These are phyloP conservation scores for Agonopterix heracliana DNA, from an alignment of 2,888 invertebrate species.

Conservation along the genomic window DNA sequence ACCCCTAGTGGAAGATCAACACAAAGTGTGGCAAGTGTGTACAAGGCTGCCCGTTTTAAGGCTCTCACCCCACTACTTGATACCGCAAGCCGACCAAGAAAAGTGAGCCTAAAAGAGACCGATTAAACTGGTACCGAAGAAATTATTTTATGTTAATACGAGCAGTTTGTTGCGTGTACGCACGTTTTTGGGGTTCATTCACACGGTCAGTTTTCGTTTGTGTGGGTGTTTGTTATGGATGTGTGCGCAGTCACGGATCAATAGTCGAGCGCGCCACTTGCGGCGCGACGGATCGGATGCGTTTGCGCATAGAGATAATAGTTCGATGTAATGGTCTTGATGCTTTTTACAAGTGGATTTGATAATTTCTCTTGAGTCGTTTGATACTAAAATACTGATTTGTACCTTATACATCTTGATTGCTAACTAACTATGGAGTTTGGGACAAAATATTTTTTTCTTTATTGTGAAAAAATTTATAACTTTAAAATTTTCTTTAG, in stretches of 20 bases:
- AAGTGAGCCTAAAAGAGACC: slow-evolving; percentile 62
- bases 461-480: too few species aligned
- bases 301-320: slow-evolving; percentile 1
- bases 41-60: slow-evolving; percentile 66
- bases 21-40: slow-evolving; percentile 62
- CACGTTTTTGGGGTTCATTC: slow-evolving; percentile 50
- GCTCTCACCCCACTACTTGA: slow-evolving; percentile 63
- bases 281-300: slow-evolving; percentile 18
- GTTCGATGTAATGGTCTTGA: slow-evolving; percentile 5
- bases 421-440: too few species aligned
- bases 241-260: slow-evolving; percentile 28
- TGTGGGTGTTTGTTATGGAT: slow-evolving; percentile 13
- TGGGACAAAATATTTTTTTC: too few species aligned
- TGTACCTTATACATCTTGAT: too few species aligned
- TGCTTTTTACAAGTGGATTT: slow-evolving; percentile 6
- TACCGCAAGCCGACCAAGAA: slow-evolving; percentile 45
- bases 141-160: slow-evolving; percentile 60
- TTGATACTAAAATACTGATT: too few species aligned
- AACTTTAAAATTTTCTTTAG: too few species aligned
- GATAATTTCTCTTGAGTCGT: neutral
- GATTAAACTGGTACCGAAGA: slow-evolving; percentile 60
- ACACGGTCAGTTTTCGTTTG: slow-evolving; percentile 22
- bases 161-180: slow-evolving; percentile 43
- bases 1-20: slow-evolving; percentile 64
- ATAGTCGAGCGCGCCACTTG: slow-evolving; percentile 26